Evolutionary conservation across 2,113 vertebrate species (phyloP).

Genomic region (Leptosomus discolor): DNA sequence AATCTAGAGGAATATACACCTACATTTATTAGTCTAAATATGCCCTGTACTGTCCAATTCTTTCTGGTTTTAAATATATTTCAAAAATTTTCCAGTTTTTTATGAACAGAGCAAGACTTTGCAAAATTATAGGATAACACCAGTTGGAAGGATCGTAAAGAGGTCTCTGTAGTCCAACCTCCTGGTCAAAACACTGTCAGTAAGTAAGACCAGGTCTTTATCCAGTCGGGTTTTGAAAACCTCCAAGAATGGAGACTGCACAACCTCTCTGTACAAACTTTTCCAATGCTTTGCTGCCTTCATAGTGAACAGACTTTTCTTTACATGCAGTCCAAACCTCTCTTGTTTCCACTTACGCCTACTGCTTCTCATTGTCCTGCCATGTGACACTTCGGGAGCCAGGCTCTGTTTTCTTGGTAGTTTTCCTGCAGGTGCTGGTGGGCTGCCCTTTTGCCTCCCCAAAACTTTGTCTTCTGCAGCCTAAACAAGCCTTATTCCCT

Average conservation of each 20-base stretch:
- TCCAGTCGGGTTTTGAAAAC: background rate
- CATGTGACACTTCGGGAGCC: accelerated
- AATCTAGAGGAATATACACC: background rate
- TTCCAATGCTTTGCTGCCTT: background rate
- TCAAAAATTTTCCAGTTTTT: background rate
- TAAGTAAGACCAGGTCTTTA: background rate
- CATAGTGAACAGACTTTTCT: background rate
- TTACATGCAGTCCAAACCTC: background rate
- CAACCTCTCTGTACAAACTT: background rate
- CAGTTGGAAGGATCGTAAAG: background rate
- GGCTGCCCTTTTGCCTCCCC: background rate
- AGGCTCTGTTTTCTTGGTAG: background rate
- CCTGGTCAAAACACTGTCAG: background rate
- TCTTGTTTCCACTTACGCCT: background rate
- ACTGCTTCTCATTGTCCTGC: accelerated
- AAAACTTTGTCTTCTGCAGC: background rate
- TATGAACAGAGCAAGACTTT: background rate
- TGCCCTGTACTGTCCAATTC: background rate
- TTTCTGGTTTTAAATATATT: background rate
- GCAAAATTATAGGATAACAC: background rate
- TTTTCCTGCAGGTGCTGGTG: background rate
- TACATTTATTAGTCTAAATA: background rate
- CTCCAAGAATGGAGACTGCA: background rate
- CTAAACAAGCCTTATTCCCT: background rate
- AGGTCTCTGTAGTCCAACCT: background rate